Evolutionary conservation across 2,797 vertebrate genomes (phyloP), one percentile per base, ranked within the genome.

Genomic region (Acanthurus tractus): DNA sequence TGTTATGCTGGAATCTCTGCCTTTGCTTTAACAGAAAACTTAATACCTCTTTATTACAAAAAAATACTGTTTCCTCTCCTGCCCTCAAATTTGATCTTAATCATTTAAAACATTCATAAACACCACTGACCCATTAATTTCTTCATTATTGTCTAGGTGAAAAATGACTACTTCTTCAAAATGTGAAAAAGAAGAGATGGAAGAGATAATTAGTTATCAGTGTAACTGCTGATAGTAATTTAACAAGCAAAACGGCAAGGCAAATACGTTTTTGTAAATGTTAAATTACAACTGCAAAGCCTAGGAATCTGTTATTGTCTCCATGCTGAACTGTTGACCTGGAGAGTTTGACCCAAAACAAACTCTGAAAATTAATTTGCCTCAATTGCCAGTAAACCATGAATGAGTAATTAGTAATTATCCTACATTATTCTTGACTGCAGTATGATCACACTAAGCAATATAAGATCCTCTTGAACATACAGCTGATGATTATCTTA

Each of bases 31-130:
- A 48, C n/a, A 66, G 40, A 46, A 70, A 18, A 59, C n/a, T 20
- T 14, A 3, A 36, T 6, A 18, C 13, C 18, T 12, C 12, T 1
- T 2, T 1, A 50, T 57, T 42, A 2, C 22, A 38, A 2, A 58
- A 58, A 71, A 68, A 36, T 6, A 57, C 29, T 3, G 36, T 3
- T 3, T 48, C 34, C 48, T 29, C 25, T 29, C 25, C 25, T 29
- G 25, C 25, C 52, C 40, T 57, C 34, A 59, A 23, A 75, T 68
- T 70, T 61, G 18, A 71, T 42, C 34, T 65, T 64, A 67, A 81
- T 70, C 63, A 79, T 53, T 45, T 45, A 64, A 70, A 83, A 67
- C 29, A 81, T 78, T 81, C 70, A 14, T 25, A 8, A 55, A 67
- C n/a, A 62, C 25, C 11, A 29, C 36, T 50, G 48, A 65, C 22